Evolutionary conservation across 1,140 invertebrate genomes (phyloP), one percentile per base, ranked within the genome.

Genomic region (Hylaeus volcanicus): DNA sequence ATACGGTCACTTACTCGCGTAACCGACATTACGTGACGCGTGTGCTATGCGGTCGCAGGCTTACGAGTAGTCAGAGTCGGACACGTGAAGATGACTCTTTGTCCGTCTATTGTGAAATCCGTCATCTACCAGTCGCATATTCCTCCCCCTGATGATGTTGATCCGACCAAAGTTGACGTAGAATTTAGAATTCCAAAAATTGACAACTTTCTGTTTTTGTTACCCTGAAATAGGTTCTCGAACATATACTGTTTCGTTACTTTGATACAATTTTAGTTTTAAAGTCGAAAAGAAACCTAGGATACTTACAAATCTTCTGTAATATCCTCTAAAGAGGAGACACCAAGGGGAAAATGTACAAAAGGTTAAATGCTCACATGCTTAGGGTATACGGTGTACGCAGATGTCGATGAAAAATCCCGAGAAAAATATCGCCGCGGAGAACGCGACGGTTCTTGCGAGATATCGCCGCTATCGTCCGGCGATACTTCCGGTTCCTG

Each of bases 401-500:
- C 73, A 77, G 56, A 56, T 68, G 82, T 81, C 26, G 6, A 1
- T 1, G n/a, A 68, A 69, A 75, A 74, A 56, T 56, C 41, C 1
- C 53, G 72, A 63, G 63, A 81, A 84, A 63, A 79, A 69, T 65
- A 76, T 73, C 70, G 73, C 78, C 58, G 71, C 43, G 15, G 64
- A 69, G 78, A 69, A 79, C 58, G 76, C 41, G 60, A 60, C 74
- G 78, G 83, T 82, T 90, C 90, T 91, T 91, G 83, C 79, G 83
- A 90, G 89, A 91, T 92, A 92, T 74, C 76, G 58, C n/a, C 56
- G 71, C 72, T 89, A 92, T 92, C 91, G 79, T 79, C 66, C 53
- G 66, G 86, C 86, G 61, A 86, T 82, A 90, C 90, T 91, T 92
- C 92, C 92, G 90, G 92, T 92, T 92, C 91, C 92, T 92, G 91